Conservation (phyloP, 2,797 vertebrate species). For the Scomberomorus guttatus region DNA sequence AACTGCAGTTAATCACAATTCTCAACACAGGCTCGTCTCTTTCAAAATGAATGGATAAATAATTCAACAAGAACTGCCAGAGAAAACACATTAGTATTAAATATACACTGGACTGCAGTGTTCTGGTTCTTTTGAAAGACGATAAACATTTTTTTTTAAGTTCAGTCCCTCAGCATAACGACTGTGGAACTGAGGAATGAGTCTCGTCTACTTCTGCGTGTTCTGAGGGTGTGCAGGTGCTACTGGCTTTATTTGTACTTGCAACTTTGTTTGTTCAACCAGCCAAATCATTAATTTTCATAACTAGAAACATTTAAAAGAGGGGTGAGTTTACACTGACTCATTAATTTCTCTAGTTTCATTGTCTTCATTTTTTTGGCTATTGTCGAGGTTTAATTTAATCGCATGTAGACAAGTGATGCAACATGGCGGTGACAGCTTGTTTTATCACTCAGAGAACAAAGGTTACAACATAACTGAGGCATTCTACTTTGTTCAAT, state of each 20-base stretch:
- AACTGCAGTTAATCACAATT: conserved; percentile 29
- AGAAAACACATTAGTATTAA: conserved; percentile 33
- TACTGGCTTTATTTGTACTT: conserved; percentile 12
- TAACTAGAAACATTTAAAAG: neutral
- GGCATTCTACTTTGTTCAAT: conserved; percentile 31
- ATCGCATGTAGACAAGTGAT: neutral
- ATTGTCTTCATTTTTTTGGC: neutral
- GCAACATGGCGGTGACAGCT: neutral
- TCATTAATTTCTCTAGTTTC: neutral
- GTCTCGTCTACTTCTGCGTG: conserved; percentile 12
- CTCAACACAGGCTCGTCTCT: conserved; percentile 4
- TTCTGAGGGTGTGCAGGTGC: conserved; percentile 10
- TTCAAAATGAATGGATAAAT: conserved; percentile 39
- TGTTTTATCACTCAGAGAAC: conserved; percentile 31
- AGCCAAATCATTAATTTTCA: conserved; percentile 12
- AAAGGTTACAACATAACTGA: conserved; percentile 22
- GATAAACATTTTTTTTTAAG: conserved; percentile 26
- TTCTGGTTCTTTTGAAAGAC: conserved; percentile 18
- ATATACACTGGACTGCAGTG: conserved; percentile 19
- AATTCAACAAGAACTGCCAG: conserved; percentile 39
- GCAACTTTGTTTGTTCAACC: conserved; percentile 5
- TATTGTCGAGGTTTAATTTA: neutral
- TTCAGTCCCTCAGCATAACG: conserved; percentile 22
- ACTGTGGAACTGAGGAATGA: neutral
- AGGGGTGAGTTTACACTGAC: neutral